Percentiles rank a stretch among this genome's conserved stretches.
Evolutionary conservation across 2,888 invertebrate species (phyloP).

Genomic region (Agrotis puta): DNA sequence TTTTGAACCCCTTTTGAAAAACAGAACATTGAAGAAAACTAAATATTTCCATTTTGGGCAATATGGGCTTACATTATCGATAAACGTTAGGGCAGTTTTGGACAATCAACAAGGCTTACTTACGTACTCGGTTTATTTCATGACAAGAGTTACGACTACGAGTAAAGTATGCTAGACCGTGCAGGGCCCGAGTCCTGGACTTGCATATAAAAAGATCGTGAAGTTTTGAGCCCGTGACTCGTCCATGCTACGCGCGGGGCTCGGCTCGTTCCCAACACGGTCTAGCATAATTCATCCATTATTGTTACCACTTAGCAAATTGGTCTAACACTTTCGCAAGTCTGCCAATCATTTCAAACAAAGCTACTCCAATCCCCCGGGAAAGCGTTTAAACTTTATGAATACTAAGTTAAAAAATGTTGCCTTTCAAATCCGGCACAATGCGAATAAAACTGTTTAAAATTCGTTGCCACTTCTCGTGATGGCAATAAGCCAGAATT

Average conservation of each 20-base stretch:
- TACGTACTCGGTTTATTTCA: no score
- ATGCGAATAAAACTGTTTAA: conserved; percentile 50
- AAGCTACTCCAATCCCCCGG: conserved; percentile 15
- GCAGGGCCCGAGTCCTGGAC: no score
- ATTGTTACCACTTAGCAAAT: conserved; percentile 20
- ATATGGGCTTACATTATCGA: background rate
- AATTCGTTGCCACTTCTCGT: conserved; percentile 50
- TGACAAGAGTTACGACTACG: background rate
- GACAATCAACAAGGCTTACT: no score
- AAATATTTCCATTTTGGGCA: background rate
- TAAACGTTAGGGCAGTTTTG: no score
- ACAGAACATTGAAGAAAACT: no score
- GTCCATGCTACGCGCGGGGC: no score
- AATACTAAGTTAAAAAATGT: conserved; percentile 34
- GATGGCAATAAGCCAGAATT: conserved; percentile 62
- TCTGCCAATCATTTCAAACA: conserved; percentile 24
- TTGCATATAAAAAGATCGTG: no score
- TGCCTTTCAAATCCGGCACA: conserved; percentile 33
- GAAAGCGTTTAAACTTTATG: conserved; percentile 39
- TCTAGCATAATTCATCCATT: no score
- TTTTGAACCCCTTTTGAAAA: conserved; percentile 14
- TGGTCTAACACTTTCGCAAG: conserved; percentile 10
- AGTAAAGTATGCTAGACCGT: no score
- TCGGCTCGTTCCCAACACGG: no score
- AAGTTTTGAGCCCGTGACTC: no score